Base-by-base conservation (phyloP, 1,140 invertebrate genomes). In the Zaprionus tsacasi region DNA sequence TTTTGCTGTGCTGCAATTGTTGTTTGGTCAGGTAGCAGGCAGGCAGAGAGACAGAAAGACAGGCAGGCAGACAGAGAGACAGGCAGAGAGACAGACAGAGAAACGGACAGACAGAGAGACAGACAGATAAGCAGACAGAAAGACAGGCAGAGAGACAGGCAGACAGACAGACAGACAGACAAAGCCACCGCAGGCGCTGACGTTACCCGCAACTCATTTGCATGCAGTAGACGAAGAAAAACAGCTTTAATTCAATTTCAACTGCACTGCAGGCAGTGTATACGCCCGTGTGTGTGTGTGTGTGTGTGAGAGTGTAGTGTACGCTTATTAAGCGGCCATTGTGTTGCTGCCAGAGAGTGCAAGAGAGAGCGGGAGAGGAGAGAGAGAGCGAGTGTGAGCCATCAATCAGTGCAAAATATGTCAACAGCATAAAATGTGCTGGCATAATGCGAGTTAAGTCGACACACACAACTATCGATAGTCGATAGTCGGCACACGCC, bases 171-270 rank as follows among this genome's bases (percentile, higher is more conserved):
- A 45, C 40, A n/a, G 6, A 15, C 38, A 33, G 48, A 54, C 63
- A 17, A 55, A 59, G 58, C 33, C 64, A 35, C 82, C 72, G 63
- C 82, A 87, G 73, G 67, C 82, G 66, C 69, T 82, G 63, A 66
- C 72, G 66, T 67, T 67, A 64, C 73, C 64, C 54, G 36, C 70
- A 80, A 72, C 80, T 87, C 83, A 87, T 87, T 87, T 87, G 82
- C 82, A 87, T 87, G 82, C 82, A 83, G 65, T 70, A 71, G 80
- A 71, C 78, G 80, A 61, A 78, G 69, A 71, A 82, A 79, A 82
- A 67, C 76, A 88, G 82, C 80, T 87, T 87, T 88, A 87, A 87
- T 87, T 87, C 80, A 88, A 87, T 87, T 87, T 88, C 64, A 74
- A 67, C 66, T 67, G 68, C 68, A 66, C 54, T 66, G 63, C 54